phyloP scores from a whole-genome alignment of 2,797 vertebrate genomes.

The Saxicola maurus region DNA sequence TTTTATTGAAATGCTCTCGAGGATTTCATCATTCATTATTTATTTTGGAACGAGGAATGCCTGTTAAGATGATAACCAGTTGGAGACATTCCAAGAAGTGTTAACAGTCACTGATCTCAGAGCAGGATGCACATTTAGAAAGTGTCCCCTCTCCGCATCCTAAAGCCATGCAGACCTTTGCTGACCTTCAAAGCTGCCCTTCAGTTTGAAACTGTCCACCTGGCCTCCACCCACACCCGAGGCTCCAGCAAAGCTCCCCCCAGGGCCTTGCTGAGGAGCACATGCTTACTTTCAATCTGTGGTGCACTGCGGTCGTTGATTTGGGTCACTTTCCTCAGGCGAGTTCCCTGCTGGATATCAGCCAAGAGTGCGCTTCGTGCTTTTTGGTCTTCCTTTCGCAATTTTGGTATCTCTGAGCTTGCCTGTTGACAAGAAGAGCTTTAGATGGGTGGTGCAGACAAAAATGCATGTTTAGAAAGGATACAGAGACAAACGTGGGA shows the following conservation, averaged over 20 bases:
- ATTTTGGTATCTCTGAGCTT: slow-evolving; percentile 59
- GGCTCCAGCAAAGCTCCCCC: not conserved
- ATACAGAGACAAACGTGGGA: not conserved
- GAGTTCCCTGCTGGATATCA: slow-evolving; percentile 92
- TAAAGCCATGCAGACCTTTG: not conserved
- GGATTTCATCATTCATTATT: not conserved
- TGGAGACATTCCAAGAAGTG: not conserved
- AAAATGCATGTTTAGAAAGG: not conserved
- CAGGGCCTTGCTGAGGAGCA: not conserved
- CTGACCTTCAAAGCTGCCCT: not conserved
- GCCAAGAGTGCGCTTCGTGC: slow-evolving; percentile 84
- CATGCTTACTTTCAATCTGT: slow-evolving; percentile 82
- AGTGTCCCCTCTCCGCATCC: accelerated
- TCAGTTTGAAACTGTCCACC: not conserved
- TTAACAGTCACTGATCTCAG: not conserved
- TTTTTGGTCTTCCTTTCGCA: slow-evolving; percentile 69
- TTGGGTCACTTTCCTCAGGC: slow-evolving; percentile 84
- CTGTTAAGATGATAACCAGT: not conserved
- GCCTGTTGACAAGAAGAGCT: slow-evolving; percentile 42
- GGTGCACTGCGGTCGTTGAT: slow-evolving; percentile 91
- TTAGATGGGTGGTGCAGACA: not conserved
- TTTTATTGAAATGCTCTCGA: not conserved
- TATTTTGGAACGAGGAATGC: not conserved
- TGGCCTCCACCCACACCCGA: not conserved
- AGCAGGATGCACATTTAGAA: not conserved